Evolutionary conservation across 2,888 invertebrate genomes (phyloP), one percentile per base, ranked within the genome.

Genomic region (Byasa hedistus): DNA sequence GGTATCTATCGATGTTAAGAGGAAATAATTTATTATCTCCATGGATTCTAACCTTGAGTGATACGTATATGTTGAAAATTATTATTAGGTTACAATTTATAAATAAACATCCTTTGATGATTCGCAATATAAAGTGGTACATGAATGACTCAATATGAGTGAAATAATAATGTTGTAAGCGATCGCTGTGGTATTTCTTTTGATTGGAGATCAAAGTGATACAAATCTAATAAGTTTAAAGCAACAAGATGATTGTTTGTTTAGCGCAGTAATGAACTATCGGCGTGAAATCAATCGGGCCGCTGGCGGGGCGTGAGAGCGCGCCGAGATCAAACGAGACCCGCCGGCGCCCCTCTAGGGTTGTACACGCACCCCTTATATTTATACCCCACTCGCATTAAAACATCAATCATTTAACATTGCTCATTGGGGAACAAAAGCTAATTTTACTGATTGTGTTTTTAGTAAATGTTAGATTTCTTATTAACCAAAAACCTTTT

Each of bases 281-380:
- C 73, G 76, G 74, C 72, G 74, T 72, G 73, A 76, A 76, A 77
- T 77, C 77, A 77, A 77, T 77, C 74, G 73, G 68, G 64, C 70
- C 71, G 69, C 74, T 71, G 72, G 72, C 69, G 72, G 72, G 76
- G 76, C 74, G 76, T 76, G 76, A 76, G 76, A 76, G 76, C 76
- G 76, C 71, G 69, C 66, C 69, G 71, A 73, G 71, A 76, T 76
- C 76, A 77, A 76, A 76, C 76, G 70, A 70, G 69, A 69, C 73
- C 65, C 72, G 72, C 72, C 72, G 72, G 70, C 72, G 70, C 69
- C 64, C 66, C 66, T 52, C 57, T 64, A 73, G 74, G 75, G 75
- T 60, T 75, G 74, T 65, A 69, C 39, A 44, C 44, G 15, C 44
- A 12, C 17, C 44, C 15, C 44, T 10, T 44, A 15, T 44, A 17